Percentiles rank a stretch among this genome's conserved stretches.
phyloP scores from a whole-genome alignment of 2,888 invertebrate genomes.

The Scrobipalpa costella region DNA sequence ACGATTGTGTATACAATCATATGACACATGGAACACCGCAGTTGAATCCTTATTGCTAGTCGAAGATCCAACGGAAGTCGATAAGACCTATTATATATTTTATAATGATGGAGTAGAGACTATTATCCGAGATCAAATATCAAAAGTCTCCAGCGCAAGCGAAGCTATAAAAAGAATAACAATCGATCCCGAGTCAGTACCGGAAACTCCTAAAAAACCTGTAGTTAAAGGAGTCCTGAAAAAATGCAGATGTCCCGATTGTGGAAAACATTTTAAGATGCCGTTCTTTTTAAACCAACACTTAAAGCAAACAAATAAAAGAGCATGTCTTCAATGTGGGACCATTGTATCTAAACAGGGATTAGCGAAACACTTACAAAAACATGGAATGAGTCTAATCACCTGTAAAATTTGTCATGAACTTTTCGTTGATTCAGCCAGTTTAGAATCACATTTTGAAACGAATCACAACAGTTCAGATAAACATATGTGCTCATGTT shows the following conservation, averaged over 20 bases:
- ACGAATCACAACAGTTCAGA: slow-evolving; percentile 40
- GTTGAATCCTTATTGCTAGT: slow-evolving; percentile 42
- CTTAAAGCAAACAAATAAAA: slow-evolving; percentile 49
- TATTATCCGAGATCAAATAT: slow-evolving; percentile 44
- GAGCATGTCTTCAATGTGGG: slow-evolving; percentile 55
- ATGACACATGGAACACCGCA: slow-evolving; percentile 51
- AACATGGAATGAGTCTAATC: slow-evolving; percentile 42
- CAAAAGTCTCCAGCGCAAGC: slow-evolving; percentile 32
- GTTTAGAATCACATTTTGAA: slow-evolving; percentile 42
- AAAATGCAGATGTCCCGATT: slow-evolving; percentile 50
- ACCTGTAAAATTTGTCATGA: slow-evolving; percentile 53
- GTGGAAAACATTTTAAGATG: slow-evolving; percentile 49
- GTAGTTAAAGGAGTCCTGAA: neutral
- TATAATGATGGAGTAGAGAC: slow-evolving; percentile 42
- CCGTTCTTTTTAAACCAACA: slow-evolving; percentile 54
- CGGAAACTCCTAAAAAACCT: neutral
- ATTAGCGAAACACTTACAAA: slow-evolving; percentile 50
- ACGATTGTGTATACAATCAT: slow-evolving; percentile 52
- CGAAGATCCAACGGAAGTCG: slow-evolving; percentile 39
- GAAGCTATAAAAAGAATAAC: slow-evolving; percentile 45
- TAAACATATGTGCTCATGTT: slow-evolving; percentile 49
- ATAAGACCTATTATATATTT: slow-evolving; percentile 52
- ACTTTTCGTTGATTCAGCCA: slow-evolving; percentile 43
- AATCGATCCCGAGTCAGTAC: neutral
- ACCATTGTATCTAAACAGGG: slow-evolving; percentile 46